Conservation (phyloP, 2,113 vertebrate species). For the Pantherophis guttatus region DNA sequence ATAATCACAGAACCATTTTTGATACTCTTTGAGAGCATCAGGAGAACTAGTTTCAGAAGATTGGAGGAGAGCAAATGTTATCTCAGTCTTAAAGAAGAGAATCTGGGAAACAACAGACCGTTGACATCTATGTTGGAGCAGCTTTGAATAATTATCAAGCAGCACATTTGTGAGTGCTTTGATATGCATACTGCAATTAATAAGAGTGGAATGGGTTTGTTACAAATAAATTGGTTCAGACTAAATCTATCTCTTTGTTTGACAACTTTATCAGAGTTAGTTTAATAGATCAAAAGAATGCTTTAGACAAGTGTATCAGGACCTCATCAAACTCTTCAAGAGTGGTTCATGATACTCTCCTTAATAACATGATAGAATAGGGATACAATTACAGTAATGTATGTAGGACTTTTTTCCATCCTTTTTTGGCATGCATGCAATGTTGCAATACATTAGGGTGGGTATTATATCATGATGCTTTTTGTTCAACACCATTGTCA, state of each 20-base stretch:
- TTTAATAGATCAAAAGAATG: background rate
- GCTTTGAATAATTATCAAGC: background rate
- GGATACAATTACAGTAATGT: too few relatives aligned
- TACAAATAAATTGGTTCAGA: background rate
- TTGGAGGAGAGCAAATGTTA: background rate
- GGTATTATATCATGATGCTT: background rate
- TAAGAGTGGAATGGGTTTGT: background rate
- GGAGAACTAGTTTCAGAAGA: background rate
- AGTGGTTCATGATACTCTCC: background rate
- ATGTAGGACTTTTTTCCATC: background rate
- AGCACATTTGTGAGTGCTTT: background rate
- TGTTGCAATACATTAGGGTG: background rate
- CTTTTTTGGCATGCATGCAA: background rate
- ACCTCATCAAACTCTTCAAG: background rate
- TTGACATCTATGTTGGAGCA: background rate
- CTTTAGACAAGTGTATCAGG: background rate
- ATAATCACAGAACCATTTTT: background rate
- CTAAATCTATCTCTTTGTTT: background rate
- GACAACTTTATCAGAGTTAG: background rate
- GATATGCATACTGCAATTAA: background rate
- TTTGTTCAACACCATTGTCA: background rate
- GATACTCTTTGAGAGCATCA: background rate
- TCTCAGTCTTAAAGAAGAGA: background rate
- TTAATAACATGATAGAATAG: too few relatives aligned
- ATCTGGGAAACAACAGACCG: background rate